These are phyloP conservation scores for Cynopterus brachyotis DNA, from an alignment of 2,113 vertebrate species.

Conservation along the genomic window DNA sequence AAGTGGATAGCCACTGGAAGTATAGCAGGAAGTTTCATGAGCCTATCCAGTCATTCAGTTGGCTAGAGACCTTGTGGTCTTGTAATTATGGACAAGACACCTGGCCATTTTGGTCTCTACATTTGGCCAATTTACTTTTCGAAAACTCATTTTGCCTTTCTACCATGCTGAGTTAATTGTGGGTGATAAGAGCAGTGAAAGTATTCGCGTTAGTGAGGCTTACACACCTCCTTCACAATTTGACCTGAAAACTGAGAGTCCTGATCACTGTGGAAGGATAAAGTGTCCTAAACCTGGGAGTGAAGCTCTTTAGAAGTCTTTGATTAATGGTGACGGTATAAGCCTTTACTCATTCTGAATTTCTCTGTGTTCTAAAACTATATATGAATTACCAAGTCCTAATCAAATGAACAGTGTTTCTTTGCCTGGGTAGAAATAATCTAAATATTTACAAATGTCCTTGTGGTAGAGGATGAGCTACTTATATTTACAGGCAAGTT, in stretches of 20 bases:
- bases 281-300: background rate
- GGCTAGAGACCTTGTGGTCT: background rate
- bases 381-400: background rate
- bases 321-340: background rate
- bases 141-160: background rate
- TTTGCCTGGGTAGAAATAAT: background rate
- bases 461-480: background rate
- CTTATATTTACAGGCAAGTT: background rate
- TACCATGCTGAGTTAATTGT: background rate
- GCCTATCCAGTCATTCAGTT: background rate
- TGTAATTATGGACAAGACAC: background rate
- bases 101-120: background rate
- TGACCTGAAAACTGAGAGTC: background rate
- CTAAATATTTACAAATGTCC: background rate
- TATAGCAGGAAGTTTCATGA: background rate
- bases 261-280: background rate
- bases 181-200: background rate
- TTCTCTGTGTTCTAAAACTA: background rate
- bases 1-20: background rate
- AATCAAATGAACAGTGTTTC: background rate
- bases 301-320: background rate
- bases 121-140: background rate
- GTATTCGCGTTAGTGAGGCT: background rate
- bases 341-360: background rate
- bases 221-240: background rate